Base-by-base conservation (phyloP, 1,140 invertebrate species). In the Kradibia gibbosae region DNA sequence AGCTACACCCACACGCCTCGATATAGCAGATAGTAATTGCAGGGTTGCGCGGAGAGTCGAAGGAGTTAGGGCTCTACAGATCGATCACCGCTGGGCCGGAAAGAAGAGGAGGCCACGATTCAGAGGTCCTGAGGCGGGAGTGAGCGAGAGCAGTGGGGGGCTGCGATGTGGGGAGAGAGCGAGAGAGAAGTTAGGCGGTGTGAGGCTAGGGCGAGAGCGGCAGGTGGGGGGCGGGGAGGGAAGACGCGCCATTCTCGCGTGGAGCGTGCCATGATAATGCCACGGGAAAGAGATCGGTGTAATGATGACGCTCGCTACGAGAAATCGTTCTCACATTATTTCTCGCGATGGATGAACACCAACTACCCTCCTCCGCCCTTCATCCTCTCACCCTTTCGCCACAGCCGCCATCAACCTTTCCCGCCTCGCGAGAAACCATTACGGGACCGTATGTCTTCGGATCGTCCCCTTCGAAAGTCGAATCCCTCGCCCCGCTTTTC, bases 21-120 rank as follows among this genome's bases (percentile, higher is more conserved):
- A 86, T 86, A 87, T 88, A 88, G 87, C 86, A 88, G 86, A 87
- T 87, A 86, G 84, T 87, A 87, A 87, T 86, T 86, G 86, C 74
- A 86, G 85, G 86, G 85, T 88, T 85, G 81, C 73, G 83, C 85
- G 48, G 73, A 53, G 83, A 50, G 53, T 65, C 79, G 62, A 79
- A 79, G 50, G 82, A 86, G 86, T 85, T 55, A 78, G 80, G 80
- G 50, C 81, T 72, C 71, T 42, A 77, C 73, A 83, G 78, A 80
- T 83, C 79, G 79, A 81, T 83, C 78, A 78, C 60, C 20, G 71
- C 57, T 45, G 77, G 48, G 55, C 60, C 73, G 74, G 62, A 83
- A 67, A 50, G 78, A 78, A 50, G 74, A 73, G 65, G 53, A 72
- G 42, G 57, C 36, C n/a, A n/a, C n/a, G n/a, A n/a, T n/a, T n/a